Percentiles rank a stretch among this genome's conserved stretches.
These are phyloP conservation scores for Labeo calbasu DNA, from an alignment of 2,797 vertebrate species.

Conservation along the genomic window DNA sequence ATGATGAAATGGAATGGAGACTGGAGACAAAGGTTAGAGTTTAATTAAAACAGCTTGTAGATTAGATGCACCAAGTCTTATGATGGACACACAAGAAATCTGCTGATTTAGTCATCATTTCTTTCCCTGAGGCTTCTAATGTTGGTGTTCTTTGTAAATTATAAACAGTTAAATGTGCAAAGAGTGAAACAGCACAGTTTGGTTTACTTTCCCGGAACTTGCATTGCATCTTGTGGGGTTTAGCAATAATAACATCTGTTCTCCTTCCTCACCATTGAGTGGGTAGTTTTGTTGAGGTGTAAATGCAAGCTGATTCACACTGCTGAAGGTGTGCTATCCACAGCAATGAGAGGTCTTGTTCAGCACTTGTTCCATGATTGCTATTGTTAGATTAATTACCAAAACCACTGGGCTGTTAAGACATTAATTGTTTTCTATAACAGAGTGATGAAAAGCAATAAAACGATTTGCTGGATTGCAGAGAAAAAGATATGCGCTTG, in stretches of 20 bases:
- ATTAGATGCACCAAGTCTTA: not conserved
- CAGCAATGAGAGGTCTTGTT: conserved; percentile 20
- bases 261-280: not conserved
- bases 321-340: conserved; percentile 9
- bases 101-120: not conserved
- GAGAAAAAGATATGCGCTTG: not conserved
- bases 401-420: conserved; percentile 10
- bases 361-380: conserved; percentile 26
- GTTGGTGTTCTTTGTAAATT: not conserved
- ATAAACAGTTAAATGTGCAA: not conserved
- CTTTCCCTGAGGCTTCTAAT: not conserved
- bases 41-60: conserved; percentile 40
- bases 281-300: not conserved
- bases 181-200: not conserved
- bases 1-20: conserved; percentile 12
- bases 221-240: not conserved
- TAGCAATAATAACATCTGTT: not conserved
- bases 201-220: not conserved
- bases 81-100: not conserved
- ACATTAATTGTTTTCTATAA: conserved; percentile 12
- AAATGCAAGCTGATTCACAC: not conserved
- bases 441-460: conserved; percentile 4
- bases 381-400: conserved; percentile 9
- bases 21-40: not conserved
- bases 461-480: not conserved